Evolutionary conservation across 2,797 vertebrate genomes (phyloP).

Genomic region (Leptatherina wallacei): DNA sequence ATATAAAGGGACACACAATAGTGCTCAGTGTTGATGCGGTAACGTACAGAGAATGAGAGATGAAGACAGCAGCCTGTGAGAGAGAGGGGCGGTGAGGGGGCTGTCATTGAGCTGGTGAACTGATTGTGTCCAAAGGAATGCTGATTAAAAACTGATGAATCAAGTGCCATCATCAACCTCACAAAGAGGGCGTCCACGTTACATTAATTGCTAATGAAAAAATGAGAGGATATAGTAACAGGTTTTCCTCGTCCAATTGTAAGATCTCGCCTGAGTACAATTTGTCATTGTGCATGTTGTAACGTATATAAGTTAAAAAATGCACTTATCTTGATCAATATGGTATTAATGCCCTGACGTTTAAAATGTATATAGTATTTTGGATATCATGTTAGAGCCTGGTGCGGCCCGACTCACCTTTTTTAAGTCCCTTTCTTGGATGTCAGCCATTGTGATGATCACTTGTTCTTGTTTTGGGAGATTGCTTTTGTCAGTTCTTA

Average conservation of each 20-base stretch:
- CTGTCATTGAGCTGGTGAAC: slow-evolving; percentile 44
- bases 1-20: slow-evolving; percentile 77
- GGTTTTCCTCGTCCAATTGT: neutral
- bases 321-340: neutral
- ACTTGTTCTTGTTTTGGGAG: neutral
- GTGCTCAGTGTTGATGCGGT: slow-evolving; percentile 71
- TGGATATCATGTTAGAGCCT: neutral
- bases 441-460: neutral
- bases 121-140: slow-evolving; percentile 57
- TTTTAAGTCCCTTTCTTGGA: neutral
- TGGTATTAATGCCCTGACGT: neutral
- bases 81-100: slow-evolving; percentile 27
- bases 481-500: neutral
- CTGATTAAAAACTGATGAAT: slow-evolving; percentile 70
- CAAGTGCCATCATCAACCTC: slow-evolving; percentile 28
- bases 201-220: slow-evolving; percentile 25
- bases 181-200: slow-evolving; percentile 7
- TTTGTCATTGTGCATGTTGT: neutral
- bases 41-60: slow-evolving; percentile 39
- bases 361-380: neutral
- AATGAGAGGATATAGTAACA: neutral
- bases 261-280: neutral
- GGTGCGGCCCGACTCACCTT: neutral
- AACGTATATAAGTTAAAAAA: neutral
- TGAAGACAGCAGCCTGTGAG: slow-evolving; percentile 49